Percentiles rank a stretch among this genome's conserved stretches.
These are phyloP conservation scores for Tribolium madens DNA, from an alignment of 1,140 invertebrate species.

Conservation along the genomic window DNA sequence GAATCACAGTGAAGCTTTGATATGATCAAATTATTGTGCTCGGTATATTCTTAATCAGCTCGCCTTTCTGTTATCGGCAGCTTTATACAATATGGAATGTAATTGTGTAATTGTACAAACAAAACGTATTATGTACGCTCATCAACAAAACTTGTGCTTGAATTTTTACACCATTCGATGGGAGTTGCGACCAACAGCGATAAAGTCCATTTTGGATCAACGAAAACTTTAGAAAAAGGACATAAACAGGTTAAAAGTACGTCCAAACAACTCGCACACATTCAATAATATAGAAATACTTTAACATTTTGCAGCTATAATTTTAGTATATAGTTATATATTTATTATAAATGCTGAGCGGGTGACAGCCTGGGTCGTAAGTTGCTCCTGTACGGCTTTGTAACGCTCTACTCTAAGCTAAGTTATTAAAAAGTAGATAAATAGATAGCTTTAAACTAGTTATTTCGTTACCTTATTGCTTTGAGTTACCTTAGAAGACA, in stretches of 20 bases:
- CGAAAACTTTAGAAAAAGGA: conserved; percentile 52
- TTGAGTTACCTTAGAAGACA: conserved; percentile 66
- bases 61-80: conserved; percentile 4
- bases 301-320: conserved; percentile 62
- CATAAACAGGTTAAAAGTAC: conserved; percentile 60
- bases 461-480: conserved; percentile 66
- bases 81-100: conserved; percentile 45
- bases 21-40: conserved; percentile 68
- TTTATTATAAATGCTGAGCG: conserved; percentile 65
- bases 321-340: conserved; percentile 60
- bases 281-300: conserved; percentile 63
- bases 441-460: conserved; percentile 61
- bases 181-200: conserved; percentile 54
- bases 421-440: conserved; percentile 61
- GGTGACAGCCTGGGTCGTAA: conserved; percentile 63
- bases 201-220: conserved; percentile 54
- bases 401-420: conserved; percentile 54
- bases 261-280: conserved; percentile 60
- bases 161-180: conserved; percentile 50
- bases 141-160: conserved; percentile 42
- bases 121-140: conserved; percentile 10
- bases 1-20: conserved; percentile 68
- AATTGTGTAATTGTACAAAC: conserved; percentile 28
- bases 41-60: conserved; percentile 55
- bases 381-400: conserved; percentile 48